Evolutionary conservation across 35 echinoderm and acorn worm genomes (phyloP), one percentile per base, ranked within the genome.

Genomic region (Ptychodera flava): DNA sequence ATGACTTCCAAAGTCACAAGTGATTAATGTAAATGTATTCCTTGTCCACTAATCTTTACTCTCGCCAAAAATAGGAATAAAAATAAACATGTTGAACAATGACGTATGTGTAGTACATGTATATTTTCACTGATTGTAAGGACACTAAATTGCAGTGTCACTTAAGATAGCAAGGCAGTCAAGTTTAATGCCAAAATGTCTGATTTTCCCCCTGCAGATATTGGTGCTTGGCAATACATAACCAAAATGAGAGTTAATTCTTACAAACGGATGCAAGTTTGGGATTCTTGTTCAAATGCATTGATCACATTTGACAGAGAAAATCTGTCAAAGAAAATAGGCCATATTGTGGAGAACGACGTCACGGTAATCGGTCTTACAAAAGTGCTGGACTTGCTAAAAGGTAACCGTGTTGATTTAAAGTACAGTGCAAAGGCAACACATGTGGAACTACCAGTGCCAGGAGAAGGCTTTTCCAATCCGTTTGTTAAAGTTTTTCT

Each of bases 221-320:
- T 99, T 31, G 96, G 93, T 38, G 96, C 93, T 14, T 99, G 96
- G 96, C 52, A 86, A 33, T 32, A 89, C 16, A 99, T 99, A 76
- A 82, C 89, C 28, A 85, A 84, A n/a, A 79, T 90, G 75, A 37
- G 92, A 79, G 86, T 89, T 0, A 94, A 99, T 82, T 88, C 96
- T 31, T 90, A 94, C 32, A 45, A 88, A 28, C 45, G 93, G 32
- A 94, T 99, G 92, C 96, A 99, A 81, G 96, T 99, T 0, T 99
- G 92, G 96, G 96, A 99, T 92, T 92, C 96, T 1, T 99, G 96
- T 38, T 99, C 96, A 31, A 92, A 99, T 84, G 90, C 96, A 30
- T 36, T 94, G 32, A 99, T 99, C 86, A 83, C 96, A 28, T 94
- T 99, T 81, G 93, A 92, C 64, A 87, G 84, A n/a, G 34, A 91